phyloP scores from a whole-genome alignment of 2,888 invertebrate genomes.

The Tholera decimalis region DNA sequence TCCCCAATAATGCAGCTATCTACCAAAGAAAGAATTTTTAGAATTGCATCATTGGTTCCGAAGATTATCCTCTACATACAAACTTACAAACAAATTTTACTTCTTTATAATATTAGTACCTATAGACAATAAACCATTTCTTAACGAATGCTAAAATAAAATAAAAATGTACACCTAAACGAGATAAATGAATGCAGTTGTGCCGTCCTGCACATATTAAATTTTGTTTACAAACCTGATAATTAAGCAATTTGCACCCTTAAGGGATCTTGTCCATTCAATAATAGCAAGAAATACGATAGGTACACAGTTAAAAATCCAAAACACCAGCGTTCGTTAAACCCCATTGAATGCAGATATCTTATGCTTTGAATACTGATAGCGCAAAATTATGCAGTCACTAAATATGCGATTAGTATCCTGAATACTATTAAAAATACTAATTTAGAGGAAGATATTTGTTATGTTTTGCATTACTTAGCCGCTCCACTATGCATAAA shows the following conservation, averaged over 20 bases:
- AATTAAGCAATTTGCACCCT: slow-evolving; percentile 39
- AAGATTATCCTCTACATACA: no score
- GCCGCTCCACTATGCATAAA: slow-evolving; percentile 1
- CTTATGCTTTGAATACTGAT: slow-evolving; percentile 58
- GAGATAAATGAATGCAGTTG: slow-evolving; percentile 5
- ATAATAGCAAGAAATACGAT: slow-evolving; percentile 20
- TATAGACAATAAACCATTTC: no score
- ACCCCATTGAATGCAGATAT: slow-evolving; percentile 47
- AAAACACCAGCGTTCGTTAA: slow-evolving; percentile 54
- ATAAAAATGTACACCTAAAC: neutral
- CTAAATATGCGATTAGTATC: slow-evolving; percentile 33
- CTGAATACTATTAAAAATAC: slow-evolving; percentile 51
- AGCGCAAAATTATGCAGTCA: slow-evolving; percentile 44
- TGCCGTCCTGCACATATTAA: slow-evolving; percentile 27
- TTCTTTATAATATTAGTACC: no score
- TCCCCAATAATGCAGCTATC: no score
- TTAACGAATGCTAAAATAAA: neutral
- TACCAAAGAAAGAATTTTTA: no score
- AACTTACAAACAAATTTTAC: no score
- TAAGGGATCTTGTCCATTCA: slow-evolving; percentile 6
- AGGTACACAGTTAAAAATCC: slow-evolving; percentile 31
- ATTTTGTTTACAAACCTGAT: slow-evolving; percentile 32
- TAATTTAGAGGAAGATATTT: slow-evolving; percentile 38
- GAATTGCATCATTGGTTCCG: no score
- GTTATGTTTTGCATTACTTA: slow-evolving; percentile 6